Conservation (phyloP, 2,113 vertebrate species). For the Archilochus colubris region DNA sequence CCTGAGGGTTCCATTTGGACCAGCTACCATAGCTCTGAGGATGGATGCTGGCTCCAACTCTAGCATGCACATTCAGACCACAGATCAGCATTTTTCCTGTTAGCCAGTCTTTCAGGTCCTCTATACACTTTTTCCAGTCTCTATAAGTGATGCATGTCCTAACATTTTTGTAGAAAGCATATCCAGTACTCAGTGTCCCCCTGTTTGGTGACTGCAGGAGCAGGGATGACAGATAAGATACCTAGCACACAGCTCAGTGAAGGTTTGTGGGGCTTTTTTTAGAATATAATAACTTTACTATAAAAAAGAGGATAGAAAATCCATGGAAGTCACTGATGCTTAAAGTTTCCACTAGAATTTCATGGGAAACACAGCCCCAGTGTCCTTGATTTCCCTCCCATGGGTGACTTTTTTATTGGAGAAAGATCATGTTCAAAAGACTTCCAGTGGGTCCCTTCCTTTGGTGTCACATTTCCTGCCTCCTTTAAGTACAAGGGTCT, state of each 20-base stretch:
- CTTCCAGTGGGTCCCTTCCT: neutral
- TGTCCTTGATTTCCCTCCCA: neutral
- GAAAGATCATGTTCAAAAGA: neutral
- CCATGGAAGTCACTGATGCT: neutral
- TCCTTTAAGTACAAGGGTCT: too few species aligned
- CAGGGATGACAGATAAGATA: neutral
- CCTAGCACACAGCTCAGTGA: rapidly evolving
- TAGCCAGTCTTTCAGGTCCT: neutral
- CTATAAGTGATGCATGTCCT: neutral
- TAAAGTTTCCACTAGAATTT: neutral
- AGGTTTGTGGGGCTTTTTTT: neutral
- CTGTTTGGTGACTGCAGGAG: neutral
- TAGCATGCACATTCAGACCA: neutral
- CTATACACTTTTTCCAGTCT: neutral
- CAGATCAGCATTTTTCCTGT: neutral
- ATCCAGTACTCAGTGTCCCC: too few species aligned
- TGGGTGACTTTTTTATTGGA: neutral
- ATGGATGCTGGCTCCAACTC: neutral
- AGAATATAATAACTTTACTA: neutral
- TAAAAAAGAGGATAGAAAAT: neutral
- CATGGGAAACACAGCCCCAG: neutral
- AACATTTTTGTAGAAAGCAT: neutral
- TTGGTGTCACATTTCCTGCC: rapidly evolving
- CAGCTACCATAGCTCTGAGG: neutral
- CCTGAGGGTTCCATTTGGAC: neutral